Percentiles rank a stretch among this genome's conserved stretches.
Evolutionary conservation across 2,797 vertebrate species (phyloP).

Genomic region (Orestias chungarensis): DNA sequence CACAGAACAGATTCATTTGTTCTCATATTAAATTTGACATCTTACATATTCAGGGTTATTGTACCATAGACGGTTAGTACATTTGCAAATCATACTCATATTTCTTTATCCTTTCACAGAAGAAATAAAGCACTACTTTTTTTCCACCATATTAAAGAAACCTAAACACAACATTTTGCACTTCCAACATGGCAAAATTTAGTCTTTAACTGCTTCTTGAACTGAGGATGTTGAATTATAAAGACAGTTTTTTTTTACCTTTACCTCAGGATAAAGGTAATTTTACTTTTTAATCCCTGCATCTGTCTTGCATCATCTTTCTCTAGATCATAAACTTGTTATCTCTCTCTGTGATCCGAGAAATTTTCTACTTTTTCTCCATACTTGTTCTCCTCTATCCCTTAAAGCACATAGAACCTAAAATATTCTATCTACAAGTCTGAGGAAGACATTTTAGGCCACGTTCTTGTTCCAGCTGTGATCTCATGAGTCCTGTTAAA

Average conservation of each 20-base stretch:
- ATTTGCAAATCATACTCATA: too few relatives aligned
- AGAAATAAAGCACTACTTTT: too few relatives aligned
- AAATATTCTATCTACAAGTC: not conserved
- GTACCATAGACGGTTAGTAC: too few relatives aligned
- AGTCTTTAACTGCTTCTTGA: too few relatives aligned
- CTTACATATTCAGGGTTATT: too few relatives aligned
- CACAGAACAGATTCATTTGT: too few relatives aligned
- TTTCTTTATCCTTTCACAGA: too few relatives aligned
- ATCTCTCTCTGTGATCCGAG: not conserved
- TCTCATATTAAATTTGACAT: too few relatives aligned
- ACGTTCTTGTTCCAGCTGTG: slow-evolving; percentile 5
- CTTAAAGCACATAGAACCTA: not conserved
- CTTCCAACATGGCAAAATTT: too few relatives aligned
- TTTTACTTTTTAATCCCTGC: slow-evolving; percentile 14
- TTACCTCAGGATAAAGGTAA: slow-evolving; percentile 10
- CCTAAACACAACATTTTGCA: too few relatives aligned
- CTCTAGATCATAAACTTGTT: not conserved
- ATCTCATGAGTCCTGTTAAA: slow-evolving; percentile 10
- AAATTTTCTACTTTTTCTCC: not conserved
- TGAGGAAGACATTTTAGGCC: not conserved
- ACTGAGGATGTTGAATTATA: too few relatives aligned
- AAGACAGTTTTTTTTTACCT: slow-evolving; percentile 4
- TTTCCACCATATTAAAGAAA: too few relatives aligned
- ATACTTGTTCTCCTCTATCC: not conserved
- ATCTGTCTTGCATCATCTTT: slow-evolving; percentile 22